Conservation (phyloP, 2,888 invertebrate species). For the Campoletis raptor region DNA sequence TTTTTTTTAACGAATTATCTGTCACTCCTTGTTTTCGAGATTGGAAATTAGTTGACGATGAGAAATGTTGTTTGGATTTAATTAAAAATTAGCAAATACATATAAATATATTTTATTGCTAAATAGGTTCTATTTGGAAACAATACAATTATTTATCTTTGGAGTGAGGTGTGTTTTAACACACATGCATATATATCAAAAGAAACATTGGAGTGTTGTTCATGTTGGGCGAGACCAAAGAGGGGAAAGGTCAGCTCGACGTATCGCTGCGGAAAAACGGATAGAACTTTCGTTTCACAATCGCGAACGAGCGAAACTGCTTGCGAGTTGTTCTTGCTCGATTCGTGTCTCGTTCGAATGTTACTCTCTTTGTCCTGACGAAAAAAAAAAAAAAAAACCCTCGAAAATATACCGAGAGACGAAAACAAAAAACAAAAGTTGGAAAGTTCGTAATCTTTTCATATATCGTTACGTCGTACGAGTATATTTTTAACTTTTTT, state of each 20-base stretch:
- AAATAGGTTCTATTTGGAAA: not conserved
- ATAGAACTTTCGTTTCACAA: slow-evolving; percentile 77
- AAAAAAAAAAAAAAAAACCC: not conserved
- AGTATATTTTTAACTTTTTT: not conserved
- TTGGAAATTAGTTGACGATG: not conserved
- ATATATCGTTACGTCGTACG: not conserved
- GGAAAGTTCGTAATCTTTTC: not conserved
- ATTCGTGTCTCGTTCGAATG: slow-evolving; percentile 3
- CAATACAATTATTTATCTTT: slow-evolving; percentile 27
- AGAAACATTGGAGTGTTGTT: slow-evolving; percentile 40
- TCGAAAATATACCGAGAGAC: not conserved
- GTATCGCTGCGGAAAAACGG: slow-evolving; percentile 69
- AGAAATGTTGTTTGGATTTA: not conserved
- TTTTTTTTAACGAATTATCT: not conserved
- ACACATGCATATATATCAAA: slow-evolving; percentile 26
- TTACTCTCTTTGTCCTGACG: not conserved
- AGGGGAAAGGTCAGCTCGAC: slow-evolving; percentile 76
- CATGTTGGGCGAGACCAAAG: slow-evolving; percentile 59
- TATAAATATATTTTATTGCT: not conserved
- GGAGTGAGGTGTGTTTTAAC: not conserved
- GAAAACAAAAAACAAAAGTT: not conserved
- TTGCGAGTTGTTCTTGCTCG: slow-evolving; percentile 4
- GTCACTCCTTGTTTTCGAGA: not conserved
- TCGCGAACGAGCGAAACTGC: slow-evolving; percentile 55
- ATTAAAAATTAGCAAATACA: not conserved